Percentiles rank a stretch among this genome's conserved stretches.
Evolutionary conservation across 2,888 invertebrate species (phyloP).

Genomic region (Sylvicola cinctus): DNA sequence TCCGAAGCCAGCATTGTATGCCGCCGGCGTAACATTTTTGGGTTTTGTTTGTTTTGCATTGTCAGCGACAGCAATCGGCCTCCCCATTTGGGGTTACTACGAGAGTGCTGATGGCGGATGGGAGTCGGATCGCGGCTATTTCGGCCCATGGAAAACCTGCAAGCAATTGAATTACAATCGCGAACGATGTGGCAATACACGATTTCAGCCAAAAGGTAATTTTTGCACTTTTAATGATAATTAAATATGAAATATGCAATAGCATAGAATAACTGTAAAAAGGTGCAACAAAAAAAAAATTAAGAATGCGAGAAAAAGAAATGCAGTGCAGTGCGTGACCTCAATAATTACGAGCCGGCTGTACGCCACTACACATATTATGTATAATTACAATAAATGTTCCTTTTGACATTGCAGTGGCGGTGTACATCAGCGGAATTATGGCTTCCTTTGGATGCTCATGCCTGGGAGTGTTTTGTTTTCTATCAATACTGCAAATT

Average conservation of each 20-base stretch:
- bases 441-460: conserved; percentile 55
- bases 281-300: no score
- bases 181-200: conserved; percentile 60
- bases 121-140: conserved; percentile 61
- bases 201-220: conserved; percentile 62
- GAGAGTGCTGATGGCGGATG: conserved; percentile 33
- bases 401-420: conserved; percentile 33
- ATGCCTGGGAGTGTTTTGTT: conserved; percentile 53
- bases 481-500: conserved; percentile 61
- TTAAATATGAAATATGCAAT: conserved; percentile 1
- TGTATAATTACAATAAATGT: not conserved
- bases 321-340: no score
- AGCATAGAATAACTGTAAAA: no score
- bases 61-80: conserved; percentile 62
- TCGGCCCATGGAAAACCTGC: conserved; percentile 75
- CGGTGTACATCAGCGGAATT: conserved; percentile 63
- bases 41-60: conserved; percentile 64
- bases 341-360: no score
- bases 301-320: no score
- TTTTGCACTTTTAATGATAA: not conserved
- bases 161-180: conserved; percentile 60
- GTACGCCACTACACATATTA: no score
- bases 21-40: conserved; percentile 25
- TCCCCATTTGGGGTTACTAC: conserved; percentile 77
- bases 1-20: conserved; percentile 23